Conservation (phyloP, 2,113 vertebrate species). For the Bubo scandiacus region DNA sequence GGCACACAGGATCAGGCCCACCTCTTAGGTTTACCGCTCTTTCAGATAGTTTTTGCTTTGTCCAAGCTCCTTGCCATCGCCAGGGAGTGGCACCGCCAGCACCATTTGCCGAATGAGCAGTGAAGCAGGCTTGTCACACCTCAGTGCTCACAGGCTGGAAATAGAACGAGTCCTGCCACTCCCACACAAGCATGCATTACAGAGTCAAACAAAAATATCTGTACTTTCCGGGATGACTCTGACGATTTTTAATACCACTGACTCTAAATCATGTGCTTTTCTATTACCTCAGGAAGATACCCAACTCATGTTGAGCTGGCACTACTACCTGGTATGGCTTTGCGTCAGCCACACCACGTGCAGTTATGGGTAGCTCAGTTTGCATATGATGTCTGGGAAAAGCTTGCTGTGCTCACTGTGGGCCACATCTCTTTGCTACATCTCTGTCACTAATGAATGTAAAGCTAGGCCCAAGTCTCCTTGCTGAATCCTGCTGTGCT, state of each 20-base stretch:
- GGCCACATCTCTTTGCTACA: background rate
- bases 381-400: background rate
- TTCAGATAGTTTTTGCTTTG: background rate
- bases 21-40: rapidly evolving
- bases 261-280: slow-evolving; percentile 38
- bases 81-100: background rate
- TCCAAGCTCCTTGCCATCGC: rapidly evolving
- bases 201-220: slow-evolving; percentile 60
- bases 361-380: background rate
- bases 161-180: slow-evolving; percentile 56
- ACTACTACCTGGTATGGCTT: background rate
- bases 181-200: slow-evolving; percentile 47
- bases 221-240: slow-evolving; percentile 58
- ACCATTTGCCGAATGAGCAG: background rate
- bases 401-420: background rate
- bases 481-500: rapidly evolving
- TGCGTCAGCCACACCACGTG: background rate
- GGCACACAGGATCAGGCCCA: background rate
- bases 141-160: slow-evolving; percentile 1
- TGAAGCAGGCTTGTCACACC: background rate
- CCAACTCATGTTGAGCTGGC: background rate
- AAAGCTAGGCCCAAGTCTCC: background rate
- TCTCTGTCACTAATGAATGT: background rate
- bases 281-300: slow-evolving; percentile 8
- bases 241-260: slow-evolving; percentile 30